These are phyloP conservation scores for Suillia variegata DNA, from an alignment of 2,888 invertebrate species.

Conservation along the genomic window DNA sequence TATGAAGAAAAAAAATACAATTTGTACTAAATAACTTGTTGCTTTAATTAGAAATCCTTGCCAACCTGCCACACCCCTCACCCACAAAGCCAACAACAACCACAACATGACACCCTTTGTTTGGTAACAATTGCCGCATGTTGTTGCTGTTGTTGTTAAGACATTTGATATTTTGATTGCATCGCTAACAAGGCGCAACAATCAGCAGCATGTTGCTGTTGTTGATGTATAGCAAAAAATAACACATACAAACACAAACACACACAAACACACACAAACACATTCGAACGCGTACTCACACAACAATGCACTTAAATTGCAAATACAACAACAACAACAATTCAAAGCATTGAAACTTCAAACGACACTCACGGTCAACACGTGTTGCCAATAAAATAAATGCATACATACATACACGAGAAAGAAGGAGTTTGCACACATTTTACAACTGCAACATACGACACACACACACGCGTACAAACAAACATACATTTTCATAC, in stretches of 20 bases:
- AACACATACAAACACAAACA: background rate
- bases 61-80: no score
- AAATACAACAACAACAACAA: background rate
- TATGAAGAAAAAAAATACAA: no score
- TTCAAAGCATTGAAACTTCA: background rate
- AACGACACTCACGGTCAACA: background rate
- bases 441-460: background rate
- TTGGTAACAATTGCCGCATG: no score
- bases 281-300: no score
- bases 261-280: no score
- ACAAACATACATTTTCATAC: background rate
- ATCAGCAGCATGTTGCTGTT: no score
- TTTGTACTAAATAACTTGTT: constrained; percentile 1
- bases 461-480: background rate
- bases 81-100: background rate
- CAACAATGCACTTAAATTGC: constrained; percentile 6
- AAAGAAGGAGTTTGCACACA: background rate
- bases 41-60: background rate
- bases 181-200: background rate
- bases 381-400: background rate
- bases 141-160: background rate
- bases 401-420: background rate
- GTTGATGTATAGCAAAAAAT: background rate
- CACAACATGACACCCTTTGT: no score
- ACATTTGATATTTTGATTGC: constrained; percentile 4